A percentile compares a stretch with the other conserved stretches of the same genome.
Evolutionary conservation across 2,888 invertebrate genomes (phyloP).

Genomic region (Calameuta pallipes): DNA sequence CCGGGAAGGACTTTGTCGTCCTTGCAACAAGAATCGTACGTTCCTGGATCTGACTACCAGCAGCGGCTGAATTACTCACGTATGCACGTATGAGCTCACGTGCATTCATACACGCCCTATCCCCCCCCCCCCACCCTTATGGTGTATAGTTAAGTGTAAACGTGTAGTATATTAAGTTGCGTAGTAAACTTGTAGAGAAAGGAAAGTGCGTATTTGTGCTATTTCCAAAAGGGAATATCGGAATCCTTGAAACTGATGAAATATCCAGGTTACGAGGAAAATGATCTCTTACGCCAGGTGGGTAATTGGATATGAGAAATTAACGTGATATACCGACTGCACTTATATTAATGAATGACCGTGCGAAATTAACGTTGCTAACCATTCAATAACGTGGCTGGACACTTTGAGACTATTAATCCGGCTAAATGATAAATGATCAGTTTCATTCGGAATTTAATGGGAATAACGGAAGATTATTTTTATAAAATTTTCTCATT

Average conservation of each 20-base stretch:
- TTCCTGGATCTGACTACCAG: not conserved
- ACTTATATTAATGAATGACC: not conserved
- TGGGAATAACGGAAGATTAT: not conserved
- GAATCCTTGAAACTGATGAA: not conserved
- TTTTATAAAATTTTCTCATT: not conserved
- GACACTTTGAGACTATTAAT: not conserved
- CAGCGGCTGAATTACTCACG: not conserved
- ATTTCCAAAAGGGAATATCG: not conserved
- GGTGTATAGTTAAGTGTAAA: not conserved
- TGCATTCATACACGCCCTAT: not conserved
- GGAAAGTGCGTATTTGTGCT: not conserved
- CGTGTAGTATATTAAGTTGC: not conserved
- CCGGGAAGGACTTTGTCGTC: not conserved
- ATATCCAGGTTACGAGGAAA: not conserved
- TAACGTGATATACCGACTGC: not conserved
- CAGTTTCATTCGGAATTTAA: not conserved
- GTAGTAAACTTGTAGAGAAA: not conserved
- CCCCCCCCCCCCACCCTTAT: not conserved
- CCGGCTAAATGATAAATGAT: not conserved
- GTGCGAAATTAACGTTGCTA: not conserved
- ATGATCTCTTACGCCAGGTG: not conserved
- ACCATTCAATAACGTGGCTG: not conserved
- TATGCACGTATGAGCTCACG: not conserved
- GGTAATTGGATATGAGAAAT: not conserved
- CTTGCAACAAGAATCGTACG: not conserved